Base-by-base conservation (phyloP, 2,888 invertebrate species). In the Hirtodrosophila alboralis region DNA sequence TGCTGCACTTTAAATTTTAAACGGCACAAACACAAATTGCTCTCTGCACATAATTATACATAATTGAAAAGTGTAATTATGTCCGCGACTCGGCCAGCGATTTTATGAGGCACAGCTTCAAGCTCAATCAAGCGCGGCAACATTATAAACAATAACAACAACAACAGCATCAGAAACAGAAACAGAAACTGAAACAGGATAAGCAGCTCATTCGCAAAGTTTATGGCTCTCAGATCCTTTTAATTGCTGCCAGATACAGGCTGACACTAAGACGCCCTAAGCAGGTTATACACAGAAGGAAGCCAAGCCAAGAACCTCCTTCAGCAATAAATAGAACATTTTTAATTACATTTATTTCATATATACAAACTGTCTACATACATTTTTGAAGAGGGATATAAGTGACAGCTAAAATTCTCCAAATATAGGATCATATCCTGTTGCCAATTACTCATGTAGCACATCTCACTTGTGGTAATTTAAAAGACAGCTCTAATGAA, bases 41-140 rank as follows among this genome's bases (percentile, higher is more conserved):
- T 57, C 56, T 58, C 63, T 67, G 72, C 80, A 79, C 67, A 74
- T 83, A 78, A 83, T 78, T 78, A 79, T 77, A 66, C 84, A 84
- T 84, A 84, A 79, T 79, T 79, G 80, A 84, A 79, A 84, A 76
- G 75, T 64, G 77, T 84, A 78, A 78, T 83, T 83, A 78, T 59
- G 74, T 48, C 56, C 45, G 28, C 45, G 67, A 57, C 53, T 27
- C 27, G 14, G 16, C 30, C 33, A 31, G 49, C 21, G 66, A 78
- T 52, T 81, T 75, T 73, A 83, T 75, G 83, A 63, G 66, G 66
- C 83, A 59, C 63, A 60, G 63, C 76, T 64, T 61, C 58, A 38
- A 62, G 80, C 79, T 74, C 79, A 76, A 57, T 68, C 68, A 70
- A 64, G 65, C 60, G 45, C 36, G 43, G 33, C 73, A 66, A 36